Conservation (phyloP, 2,113 vertebrate genomes). For the Acanthisitta chloris region DNA sequence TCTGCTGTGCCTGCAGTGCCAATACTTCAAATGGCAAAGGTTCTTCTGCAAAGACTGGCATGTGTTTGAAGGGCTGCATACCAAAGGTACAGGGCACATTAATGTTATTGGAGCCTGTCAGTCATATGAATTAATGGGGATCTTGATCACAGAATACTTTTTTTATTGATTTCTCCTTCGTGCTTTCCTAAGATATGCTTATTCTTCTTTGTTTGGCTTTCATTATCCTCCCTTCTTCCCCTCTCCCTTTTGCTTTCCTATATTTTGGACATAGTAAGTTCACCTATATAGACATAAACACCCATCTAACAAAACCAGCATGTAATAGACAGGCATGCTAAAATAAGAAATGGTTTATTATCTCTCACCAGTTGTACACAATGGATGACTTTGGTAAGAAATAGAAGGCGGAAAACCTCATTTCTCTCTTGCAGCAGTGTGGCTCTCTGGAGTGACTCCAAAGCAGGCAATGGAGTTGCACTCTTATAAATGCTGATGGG, state of each 20-base stretch:
- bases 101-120: background rate
- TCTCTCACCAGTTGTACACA: background rate
- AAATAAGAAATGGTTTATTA: background rate
- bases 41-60: background rate
- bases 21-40: background rate
- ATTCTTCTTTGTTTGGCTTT: background rate
- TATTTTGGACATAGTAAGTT: background rate
- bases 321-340: background rate
- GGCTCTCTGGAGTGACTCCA: background rate
- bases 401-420: background rate
- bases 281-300: background rate
- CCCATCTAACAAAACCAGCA: background rate
- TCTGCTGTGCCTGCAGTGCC: background rate
- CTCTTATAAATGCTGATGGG: background rate
- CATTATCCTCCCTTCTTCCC: background rate
- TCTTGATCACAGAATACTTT: background rate
- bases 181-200: background rate
- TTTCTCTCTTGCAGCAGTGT: background rate
- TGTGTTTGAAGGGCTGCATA: background rate
- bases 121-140: background rate
- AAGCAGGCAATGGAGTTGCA: background rate
- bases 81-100: background rate
- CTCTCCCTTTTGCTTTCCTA: background rate
- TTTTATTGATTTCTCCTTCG: background rate
- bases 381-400: background rate